Base-by-base conservation (phyloP, 1,140 invertebrate species). In the Aphelenchoides fujianensis region DNA sequence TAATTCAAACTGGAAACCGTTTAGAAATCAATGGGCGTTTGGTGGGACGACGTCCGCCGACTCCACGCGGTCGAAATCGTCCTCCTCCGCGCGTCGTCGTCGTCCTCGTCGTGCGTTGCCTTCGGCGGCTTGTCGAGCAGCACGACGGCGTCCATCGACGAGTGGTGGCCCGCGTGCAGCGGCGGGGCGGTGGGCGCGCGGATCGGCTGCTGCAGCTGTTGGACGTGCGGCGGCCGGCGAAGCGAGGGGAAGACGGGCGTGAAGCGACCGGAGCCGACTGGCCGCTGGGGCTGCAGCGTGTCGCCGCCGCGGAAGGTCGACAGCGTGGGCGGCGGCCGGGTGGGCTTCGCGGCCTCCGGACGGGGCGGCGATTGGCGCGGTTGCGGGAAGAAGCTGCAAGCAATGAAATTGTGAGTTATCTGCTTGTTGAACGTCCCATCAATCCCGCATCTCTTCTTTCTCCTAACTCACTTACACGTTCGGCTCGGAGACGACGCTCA, bases 281-380 rank as follows among this genome's bases (percentile, higher is more conserved):
- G 55, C 7, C 19, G 55, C 34, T 59, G 5, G 12, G 55, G 55
- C 23, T 59, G 55, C 12, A 59, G 55, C 23, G 28, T 5, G 23
- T 59, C 55, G 5, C 27, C 55, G 55, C 34, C 34, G 27, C 28
- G 28, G 55, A 59, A 59, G 34, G 55, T 59, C 19, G 55, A 59
- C 12, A 59, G 55, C 19, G 55, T 7, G 12, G 55, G 55, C 5
- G 55, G 12, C 5, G 5, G 28, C 23, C 41, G 41, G 12, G 12
- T 23, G 23, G 12, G 12, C 12, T 48, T 12, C 23, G 41, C 23
- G 12, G 41, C 12, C 41, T 12, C 23, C 12, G 23, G 12, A 5
- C 5, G 55, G 5, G 55, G 55, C 19, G 55, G 55, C 7, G 55
- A 59, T 59, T 59, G 5, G 7, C 5, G 19, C 23, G 12, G 41